A percentile compares a stretch with the other conserved stretches of the same genome.
Evolutionary conservation across 2,888 invertebrate species (phyloP).

Genomic region (Drosophila colorata): DNA sequence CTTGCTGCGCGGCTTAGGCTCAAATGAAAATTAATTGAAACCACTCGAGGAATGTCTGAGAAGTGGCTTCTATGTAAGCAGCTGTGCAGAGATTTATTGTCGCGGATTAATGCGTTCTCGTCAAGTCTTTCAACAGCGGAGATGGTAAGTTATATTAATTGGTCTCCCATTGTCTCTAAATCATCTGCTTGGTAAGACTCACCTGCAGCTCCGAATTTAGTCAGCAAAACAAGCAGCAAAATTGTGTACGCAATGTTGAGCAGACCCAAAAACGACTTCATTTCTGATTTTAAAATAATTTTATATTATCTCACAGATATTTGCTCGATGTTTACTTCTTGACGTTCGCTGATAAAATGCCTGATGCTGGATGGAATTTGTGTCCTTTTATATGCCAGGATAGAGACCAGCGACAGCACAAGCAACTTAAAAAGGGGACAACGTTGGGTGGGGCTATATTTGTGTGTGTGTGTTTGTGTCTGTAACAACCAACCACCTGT

Average conservation of each 20-base stretch:
- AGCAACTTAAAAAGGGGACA: slow-evolving; percentile 5
- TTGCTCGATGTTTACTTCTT: slow-evolving; percentile 55
- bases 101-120: slow-evolving; percentile 22
- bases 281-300: slow-evolving; percentile 37
- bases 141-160: slow-evolving; percentile 22
- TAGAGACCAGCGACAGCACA: slow-evolving; percentile 10
- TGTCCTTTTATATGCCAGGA: slow-evolving; percentile 82
- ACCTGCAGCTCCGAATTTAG: slow-evolving; percentile 78
- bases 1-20: slow-evolving; percentile 1
- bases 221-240: slow-evolving; percentile 63
- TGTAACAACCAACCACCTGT: slow-evolving; percentile 42
- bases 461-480: slow-evolving; percentile 6
- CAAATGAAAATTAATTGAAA: slow-evolving; percentile 49
- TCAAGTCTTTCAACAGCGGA: background rate
- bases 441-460: slow-evolving; percentile 4
- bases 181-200: slow-evolving; percentile 50
- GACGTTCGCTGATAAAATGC: slow-evolving; percentile 76
- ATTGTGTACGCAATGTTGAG: slow-evolving; percentile 71
- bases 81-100: slow-evolving; percentile 54
- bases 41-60: background rate
- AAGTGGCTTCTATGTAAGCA: background rate
- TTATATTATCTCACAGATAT: slow-evolving; percentile 16
- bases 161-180: background rate
- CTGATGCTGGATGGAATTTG: slow-evolving; percentile 65
- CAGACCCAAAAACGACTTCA: slow-evolving; percentile 77